Evolutionary conservation across 2,888 invertebrate species (phyloP), one percentile per base, ranked within the genome.

Genomic region (Melinopterus prodromus): DNA sequence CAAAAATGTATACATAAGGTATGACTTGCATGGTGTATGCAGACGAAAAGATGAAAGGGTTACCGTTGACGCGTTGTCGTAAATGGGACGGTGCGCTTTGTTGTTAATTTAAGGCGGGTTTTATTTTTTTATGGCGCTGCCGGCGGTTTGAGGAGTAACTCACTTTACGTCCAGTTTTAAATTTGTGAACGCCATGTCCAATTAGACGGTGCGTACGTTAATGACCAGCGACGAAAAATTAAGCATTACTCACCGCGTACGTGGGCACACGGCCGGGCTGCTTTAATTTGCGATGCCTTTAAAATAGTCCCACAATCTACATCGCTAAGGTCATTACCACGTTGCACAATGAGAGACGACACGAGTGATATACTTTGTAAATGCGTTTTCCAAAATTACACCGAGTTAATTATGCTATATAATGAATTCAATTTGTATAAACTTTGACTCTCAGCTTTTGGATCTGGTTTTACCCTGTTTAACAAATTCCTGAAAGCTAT

Each of bases 151-250:
- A 78, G 77, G 16, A 35, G 26, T 80, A 72, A 71, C 70, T 78
- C 78, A 76, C 72, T 71, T 53, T 53, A 16, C 71, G 14, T 69
- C 71, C 70, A 78, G 26, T 76, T 76, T 78, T 78, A 78, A 78
- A 80, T 78, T 80, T 80, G 76, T 70, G 69, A 71, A 53, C 69
- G 78, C 76, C 78, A 78, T 78, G 78, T 78, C 76, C 71, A 80
- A 80, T 80, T 80, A 80, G 78, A 36, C 37, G 75, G 76, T 70
- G 71, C 78, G 77, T 78, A 78, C 36, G 26, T 80, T 80, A 78
- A 77, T 70, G 78, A 78, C 80, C 71, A 12, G 70, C 76, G 76
- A 78, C 53, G 80, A 77, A 78, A 80, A 80, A 80, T 71, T 35
- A 69, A 37, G 69, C 78, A 80, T 80, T 72, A 78, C 72, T 80